phyloP scores from a whole-genome alignment of 2,113 vertebrate genomes.

The Saccopteryx leptura region DNA sequence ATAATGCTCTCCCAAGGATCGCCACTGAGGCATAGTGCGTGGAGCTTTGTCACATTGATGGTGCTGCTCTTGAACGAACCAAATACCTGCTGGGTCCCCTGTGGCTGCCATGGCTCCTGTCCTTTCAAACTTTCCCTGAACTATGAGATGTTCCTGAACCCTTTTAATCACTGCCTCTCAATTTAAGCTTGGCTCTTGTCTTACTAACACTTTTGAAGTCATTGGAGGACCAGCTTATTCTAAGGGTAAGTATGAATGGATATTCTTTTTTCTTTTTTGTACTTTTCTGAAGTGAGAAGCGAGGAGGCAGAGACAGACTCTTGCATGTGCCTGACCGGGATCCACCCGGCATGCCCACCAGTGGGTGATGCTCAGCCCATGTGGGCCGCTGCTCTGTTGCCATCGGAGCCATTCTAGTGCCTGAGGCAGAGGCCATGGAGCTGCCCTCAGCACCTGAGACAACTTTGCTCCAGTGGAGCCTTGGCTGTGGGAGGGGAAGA shows the following conservation, averaged over 20 bases:
- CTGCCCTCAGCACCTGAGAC: too few species aligned
- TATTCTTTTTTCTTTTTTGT: neutral
- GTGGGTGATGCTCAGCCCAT: too few species aligned
- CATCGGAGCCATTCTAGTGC: too few species aligned
- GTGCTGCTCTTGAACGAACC: neutral
- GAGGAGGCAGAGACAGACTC: too few species aligned
- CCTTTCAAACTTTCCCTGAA: neutral
- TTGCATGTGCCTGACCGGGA: too few species aligned
- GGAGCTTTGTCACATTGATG: neutral
- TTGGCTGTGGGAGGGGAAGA: too few species aligned
- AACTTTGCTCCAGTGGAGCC: too few species aligned
- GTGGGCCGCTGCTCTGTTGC: too few species aligned
- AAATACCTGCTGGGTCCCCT: neutral
- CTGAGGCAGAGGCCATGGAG: too few species aligned
- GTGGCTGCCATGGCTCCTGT: neutral
- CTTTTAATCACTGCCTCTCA: neutral
- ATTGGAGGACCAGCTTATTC: neutral
- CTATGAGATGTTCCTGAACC: neutral
- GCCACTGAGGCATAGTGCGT: neutral
- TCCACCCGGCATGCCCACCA: too few species aligned
- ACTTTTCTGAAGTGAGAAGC: too few species aligned
- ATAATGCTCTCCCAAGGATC: slow-evolving; percentile 18
- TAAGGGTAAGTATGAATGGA: neutral
- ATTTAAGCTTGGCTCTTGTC: slow-evolving; percentile 38
- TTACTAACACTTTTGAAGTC: neutral